Evolutionary conservation across 1,140 invertebrate species (phyloP).

Genomic region (Drusus annulatus): DNA sequence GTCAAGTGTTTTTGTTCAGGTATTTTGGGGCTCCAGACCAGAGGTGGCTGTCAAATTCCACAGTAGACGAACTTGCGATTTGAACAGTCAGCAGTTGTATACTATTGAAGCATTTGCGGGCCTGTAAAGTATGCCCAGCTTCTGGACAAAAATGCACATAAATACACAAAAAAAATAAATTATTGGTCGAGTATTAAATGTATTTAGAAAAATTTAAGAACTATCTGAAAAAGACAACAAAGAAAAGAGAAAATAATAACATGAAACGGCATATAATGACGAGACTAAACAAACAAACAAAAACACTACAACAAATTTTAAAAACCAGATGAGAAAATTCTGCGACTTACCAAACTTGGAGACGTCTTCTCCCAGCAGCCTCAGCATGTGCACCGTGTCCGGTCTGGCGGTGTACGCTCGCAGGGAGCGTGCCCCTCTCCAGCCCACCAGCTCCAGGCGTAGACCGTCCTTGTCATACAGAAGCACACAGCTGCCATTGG

Average conservation of each 20-base stretch:
- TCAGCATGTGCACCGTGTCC: slow-evolving; percentile 88
- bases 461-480: slow-evolving; percentile 77
- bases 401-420: slow-evolving; percentile 87
- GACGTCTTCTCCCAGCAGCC: slow-evolving; percentile 86
- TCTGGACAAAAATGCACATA: too few relatives aligned
- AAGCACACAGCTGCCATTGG: slow-evolving; percentile 83
- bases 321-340: not conserved
- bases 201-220: too few relatives aligned
- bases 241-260: not conserved
- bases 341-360: slow-evolving; percentile 80
- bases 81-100: too few relatives aligned
- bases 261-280: too few relatives aligned
- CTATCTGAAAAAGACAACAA: too few relatives aligned
- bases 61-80: too few relatives aligned
- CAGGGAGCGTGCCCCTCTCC: slow-evolving; percentile 90
- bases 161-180: not conserved
- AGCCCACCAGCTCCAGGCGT: slow-evolving; percentile 85
- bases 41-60: too few relatives aligned
- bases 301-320: not conserved
- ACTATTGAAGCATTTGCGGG: too few relatives aligned
- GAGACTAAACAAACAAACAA: too few relatives aligned
- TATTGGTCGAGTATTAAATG: slow-evolving; percentile 4
- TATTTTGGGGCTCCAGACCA: too few relatives aligned
- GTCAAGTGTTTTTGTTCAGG: too few relatives aligned
- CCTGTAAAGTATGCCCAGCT: too few relatives aligned